phyloP scores from a whole-genome alignment of 1,140 invertebrate genomes.

The Plectrocnemia conspersa region DNA sequence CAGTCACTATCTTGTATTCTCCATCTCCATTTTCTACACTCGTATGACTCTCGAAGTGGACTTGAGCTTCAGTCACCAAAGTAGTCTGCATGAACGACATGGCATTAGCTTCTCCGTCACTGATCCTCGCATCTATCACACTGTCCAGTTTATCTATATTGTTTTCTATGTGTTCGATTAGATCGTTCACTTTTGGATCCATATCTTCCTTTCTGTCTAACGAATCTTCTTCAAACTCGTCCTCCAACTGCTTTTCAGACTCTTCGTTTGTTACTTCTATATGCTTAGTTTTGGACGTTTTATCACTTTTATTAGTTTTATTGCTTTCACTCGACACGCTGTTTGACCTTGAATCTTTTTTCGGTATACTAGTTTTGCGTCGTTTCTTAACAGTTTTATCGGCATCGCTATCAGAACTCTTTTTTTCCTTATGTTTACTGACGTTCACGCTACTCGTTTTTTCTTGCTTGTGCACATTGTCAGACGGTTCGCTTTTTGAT shows the following conservation, averaged over 20 bases:
- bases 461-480: conserved; percentile 20
- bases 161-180: conserved; percentile 43
- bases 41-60: conserved; percentile 39
- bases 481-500: conserved; percentile 31
- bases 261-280: conserved; percentile 13
- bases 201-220: too few species aligned
- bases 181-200: conserved; percentile 41
- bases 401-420: conserved; percentile 30
- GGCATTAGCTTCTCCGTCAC: conserved; percentile 49
- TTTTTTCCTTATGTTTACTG: conserved; percentile 35
- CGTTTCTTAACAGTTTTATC: conserved; percentile 33
- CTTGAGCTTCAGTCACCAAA: conserved; percentile 51
- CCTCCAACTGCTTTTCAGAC: conserved; percentile 1
- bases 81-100: conserved; percentile 48
- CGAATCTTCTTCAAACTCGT: conserved; percentile 24
- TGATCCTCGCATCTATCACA: conserved; percentile 42
- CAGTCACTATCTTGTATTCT: conserved; percentile 9
- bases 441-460: background rate
- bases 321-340: conserved; percentile 21
- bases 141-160: conserved; percentile 40
- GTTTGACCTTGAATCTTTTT: conserved; percentile 14
- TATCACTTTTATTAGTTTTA: background rate
- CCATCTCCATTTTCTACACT: conserved; percentile 21
- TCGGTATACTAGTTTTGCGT: conserved; percentile 22
- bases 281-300: background rate